phyloP scores from a whole-genome alignment of 1,140 invertebrate species.

The Drosophila tsacasi region DNA sequence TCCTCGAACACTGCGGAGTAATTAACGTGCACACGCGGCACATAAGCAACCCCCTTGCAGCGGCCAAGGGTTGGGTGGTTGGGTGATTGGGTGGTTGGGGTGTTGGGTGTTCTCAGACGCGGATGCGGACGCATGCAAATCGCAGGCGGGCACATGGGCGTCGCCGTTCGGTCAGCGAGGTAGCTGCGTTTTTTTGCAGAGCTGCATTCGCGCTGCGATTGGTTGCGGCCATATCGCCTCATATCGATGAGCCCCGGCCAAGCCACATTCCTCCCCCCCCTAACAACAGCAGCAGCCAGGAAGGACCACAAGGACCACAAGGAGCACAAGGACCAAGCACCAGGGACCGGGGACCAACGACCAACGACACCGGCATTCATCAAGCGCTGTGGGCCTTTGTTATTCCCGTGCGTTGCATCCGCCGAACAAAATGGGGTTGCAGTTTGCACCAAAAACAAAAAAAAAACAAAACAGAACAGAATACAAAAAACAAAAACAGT shows the following conservation, averaged over 20 bases:
- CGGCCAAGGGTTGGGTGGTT: conserved; percentile 9
- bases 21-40: conserved; percentile 79
- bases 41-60: conserved; percentile 60
- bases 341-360: neutral
- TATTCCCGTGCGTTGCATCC: conserved; percentile 36
- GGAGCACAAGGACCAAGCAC: conserved; percentile 1
- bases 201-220: conserved; percentile 77
- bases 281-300: neutral
- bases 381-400: conserved; percentile 44
- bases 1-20: conserved; percentile 57
- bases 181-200: conserved; percentile 77
- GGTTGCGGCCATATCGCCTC: conserved; percentile 60
- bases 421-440: conserved; percentile 29
- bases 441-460: conserved; percentile 17
- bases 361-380: conserved; percentile 34
- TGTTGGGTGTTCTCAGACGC: neutral
- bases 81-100: neutral
- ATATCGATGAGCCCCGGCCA: conserved; percentile 59
- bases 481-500: neutral
- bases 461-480: neutral
- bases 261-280: neutral
- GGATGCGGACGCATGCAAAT: conserved; percentile 70
- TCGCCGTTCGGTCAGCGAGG: conserved; percentile 63
- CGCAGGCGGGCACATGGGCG: conserved; percentile 62
- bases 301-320: neutral